These are phyloP conservation scores for Montipora foliosa DNA, from an alignment of 64 coral and sea anemone species.

Conservation along the genomic window DNA sequence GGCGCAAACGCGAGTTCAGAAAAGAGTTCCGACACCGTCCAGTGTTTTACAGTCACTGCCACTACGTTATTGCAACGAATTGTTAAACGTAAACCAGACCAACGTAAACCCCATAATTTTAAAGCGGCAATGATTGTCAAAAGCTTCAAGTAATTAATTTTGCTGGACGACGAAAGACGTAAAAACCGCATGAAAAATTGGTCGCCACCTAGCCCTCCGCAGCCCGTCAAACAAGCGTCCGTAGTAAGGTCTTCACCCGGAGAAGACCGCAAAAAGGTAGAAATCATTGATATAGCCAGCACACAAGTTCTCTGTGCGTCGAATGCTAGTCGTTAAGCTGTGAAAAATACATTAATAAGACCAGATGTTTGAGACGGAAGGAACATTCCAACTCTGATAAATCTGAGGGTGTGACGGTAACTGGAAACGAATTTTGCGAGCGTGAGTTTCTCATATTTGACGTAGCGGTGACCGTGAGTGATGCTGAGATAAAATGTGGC, in stretches of 20 bases:
- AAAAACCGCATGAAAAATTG: conserved; percentile 20
- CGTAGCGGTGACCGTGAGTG: conserved; percentile 4
- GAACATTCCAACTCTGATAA: not conserved
- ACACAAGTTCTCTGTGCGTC: too few species aligned
- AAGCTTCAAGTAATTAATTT: conserved; percentile 19
- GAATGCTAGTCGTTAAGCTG: conserved; percentile 14
- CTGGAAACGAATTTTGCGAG: conserved; percentile 49
- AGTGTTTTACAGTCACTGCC: conserved; percentile 29
- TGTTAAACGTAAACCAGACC: conserved; percentile 19
- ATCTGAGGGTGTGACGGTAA: conserved; percentile 20
- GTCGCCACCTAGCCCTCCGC: not conserved
- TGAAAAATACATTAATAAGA: conserved; percentile 41
- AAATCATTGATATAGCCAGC: not conserved
- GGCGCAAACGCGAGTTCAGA: conserved; percentile 28
- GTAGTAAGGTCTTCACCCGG: conserved; percentile 13
- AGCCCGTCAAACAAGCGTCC: not conserved
- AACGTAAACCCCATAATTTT: conserved; percentile 35
- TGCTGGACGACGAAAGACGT: not conserved
- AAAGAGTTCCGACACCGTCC: conserved; percentile 10
- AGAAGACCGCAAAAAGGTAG: not conserved
- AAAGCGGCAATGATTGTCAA: conserved; percentile 28
- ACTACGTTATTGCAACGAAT: not conserved
- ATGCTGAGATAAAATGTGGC: conserved; percentile 50
- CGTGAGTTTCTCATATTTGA: conserved; percentile 49
- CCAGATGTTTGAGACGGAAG: not conserved